These are phyloP conservation scores for Alexandromys fortis DNA, from an alignment of 2,113 vertebrate genomes.

Conservation along the genomic window DNA sequence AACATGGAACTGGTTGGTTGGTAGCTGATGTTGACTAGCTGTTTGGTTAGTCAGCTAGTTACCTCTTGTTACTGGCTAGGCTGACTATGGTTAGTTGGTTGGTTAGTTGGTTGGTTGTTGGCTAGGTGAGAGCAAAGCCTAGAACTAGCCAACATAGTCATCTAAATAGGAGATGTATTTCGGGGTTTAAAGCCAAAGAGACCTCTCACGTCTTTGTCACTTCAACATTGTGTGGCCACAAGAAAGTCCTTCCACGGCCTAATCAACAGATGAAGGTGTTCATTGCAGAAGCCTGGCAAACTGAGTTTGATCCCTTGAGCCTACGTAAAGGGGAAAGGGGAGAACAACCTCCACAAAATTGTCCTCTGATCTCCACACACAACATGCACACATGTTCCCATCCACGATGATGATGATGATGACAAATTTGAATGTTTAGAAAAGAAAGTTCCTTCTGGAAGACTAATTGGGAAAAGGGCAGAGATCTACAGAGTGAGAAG, in stretches of 20 bases:
- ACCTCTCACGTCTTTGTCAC: background rate
- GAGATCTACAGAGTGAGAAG: background rate
- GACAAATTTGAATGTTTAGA: background rate
- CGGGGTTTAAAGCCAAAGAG: background rate
- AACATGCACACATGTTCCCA: no score
- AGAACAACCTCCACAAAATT: background rate
- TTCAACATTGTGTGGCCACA: background rate
- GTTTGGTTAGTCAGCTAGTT: background rate
- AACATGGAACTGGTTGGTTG: background rate
- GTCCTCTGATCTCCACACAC: background rate
- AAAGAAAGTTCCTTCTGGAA: background rate
- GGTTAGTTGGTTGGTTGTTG: background rate
- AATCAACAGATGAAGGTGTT: background rate
- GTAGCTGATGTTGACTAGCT: background rate
- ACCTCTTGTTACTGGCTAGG: background rate
- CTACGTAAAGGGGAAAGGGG: background rate
- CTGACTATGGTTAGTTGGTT: background rate
- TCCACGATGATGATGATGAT: background rate
- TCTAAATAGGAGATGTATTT: background rate
- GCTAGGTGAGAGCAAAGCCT: background rate
- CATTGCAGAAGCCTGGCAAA: background rate
- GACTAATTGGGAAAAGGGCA: background rate
- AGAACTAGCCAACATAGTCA: background rate
- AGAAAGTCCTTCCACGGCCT: background rate
- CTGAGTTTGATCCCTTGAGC: background rate